These are phyloP conservation scores for Clytia hemisphaerica DNA, from an alignment of 30 jellyfish, hydroid and myxozoan species.

Conservation along the genomic window DNA sequence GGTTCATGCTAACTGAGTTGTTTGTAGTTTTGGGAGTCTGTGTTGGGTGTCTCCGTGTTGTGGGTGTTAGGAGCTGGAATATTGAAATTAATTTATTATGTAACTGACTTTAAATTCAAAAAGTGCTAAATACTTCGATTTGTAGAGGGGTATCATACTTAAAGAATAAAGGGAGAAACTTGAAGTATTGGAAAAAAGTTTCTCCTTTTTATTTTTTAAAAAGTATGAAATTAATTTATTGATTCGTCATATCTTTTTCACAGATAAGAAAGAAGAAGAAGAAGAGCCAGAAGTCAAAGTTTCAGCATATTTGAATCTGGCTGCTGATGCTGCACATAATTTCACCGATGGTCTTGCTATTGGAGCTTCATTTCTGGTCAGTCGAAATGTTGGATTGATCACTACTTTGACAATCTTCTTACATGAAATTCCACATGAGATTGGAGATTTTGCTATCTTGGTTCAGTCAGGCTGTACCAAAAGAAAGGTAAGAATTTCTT, in stretches of 20 bases:
- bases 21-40: too few relatives aligned
- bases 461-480: slow-evolving; percentile 94
- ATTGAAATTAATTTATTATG: too few relatives aligned
- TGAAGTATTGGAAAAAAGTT: too few relatives aligned
- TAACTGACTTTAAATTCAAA: too few relatives aligned
- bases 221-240: slow-evolving; percentile 29
- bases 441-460: slow-evolving; percentile 94
- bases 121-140: too few relatives aligned
- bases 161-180: too few relatives aligned
- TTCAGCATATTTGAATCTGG: slow-evolving; percentile 86
- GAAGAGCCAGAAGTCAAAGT: slow-evolving; percentile 65
- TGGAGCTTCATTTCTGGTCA: slow-evolving; percentile 88
- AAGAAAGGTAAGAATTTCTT: slow-evolving; percentile 47
- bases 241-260: too few relatives aligned
- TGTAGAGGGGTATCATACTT: too few relatives aligned
- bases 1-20: too few relatives aligned
- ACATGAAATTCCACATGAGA: slow-evolving; percentile 99
- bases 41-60: too few relatives aligned
- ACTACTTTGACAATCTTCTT: slow-evolving; percentile 85
- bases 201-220: slow-evolving; percentile 9
- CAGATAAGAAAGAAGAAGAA: background rate
- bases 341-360: slow-evolving; percentile 98
- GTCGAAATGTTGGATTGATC: slow-evolving; percentile 82
- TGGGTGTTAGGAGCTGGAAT: too few relatives aligned
- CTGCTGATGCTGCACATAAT: slow-evolving; percentile 96